A percentile compares a stretch with the other conserved stretches of the same genome.
Evolutionary conservation across 2,113 vertebrate species (phyloP).

Genomic region (Oriolus oriolus): DNA sequence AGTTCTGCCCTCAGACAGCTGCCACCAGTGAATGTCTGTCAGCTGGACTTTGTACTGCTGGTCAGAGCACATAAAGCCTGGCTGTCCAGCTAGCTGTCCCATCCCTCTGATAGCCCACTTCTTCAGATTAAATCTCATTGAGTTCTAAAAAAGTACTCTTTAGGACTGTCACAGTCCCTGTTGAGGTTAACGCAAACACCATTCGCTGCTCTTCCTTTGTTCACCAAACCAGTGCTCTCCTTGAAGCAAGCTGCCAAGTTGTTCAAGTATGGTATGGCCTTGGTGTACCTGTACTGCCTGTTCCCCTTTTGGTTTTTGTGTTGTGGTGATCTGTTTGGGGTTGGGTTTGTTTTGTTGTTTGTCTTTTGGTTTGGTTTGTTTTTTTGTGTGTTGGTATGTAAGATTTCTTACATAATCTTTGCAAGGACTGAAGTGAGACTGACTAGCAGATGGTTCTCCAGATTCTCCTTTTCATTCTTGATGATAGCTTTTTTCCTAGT

Average conservation of each 20-base stretch:
- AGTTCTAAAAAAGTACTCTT: background rate
- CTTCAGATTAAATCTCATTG: background rate
- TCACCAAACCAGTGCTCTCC: background rate
- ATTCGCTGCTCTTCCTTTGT: background rate
- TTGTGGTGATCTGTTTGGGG: background rate
- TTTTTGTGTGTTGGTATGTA: background rate
- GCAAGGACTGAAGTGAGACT: background rate
- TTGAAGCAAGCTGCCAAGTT: background rate
- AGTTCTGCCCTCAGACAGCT: background rate
- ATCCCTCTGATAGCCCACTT: background rate
- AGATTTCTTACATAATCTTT: background rate
- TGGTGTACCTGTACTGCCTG: background rate
- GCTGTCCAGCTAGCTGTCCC: background rate
- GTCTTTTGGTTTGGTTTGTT: background rate
- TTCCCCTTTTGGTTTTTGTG: background rate
- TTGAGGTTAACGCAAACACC: background rate
- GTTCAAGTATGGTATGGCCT: background rate
- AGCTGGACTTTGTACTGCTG: background rate
- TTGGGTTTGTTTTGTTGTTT: background rate
- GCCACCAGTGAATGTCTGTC: background rate
- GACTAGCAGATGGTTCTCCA: background rate
- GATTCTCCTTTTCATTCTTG: background rate
- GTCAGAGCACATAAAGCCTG: background rate
- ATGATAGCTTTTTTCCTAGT: background rate
- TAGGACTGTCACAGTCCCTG: background rate